Conservation (phyloP, 2,113 vertebrate species). For the Cynopterus brachyotis region DNA sequence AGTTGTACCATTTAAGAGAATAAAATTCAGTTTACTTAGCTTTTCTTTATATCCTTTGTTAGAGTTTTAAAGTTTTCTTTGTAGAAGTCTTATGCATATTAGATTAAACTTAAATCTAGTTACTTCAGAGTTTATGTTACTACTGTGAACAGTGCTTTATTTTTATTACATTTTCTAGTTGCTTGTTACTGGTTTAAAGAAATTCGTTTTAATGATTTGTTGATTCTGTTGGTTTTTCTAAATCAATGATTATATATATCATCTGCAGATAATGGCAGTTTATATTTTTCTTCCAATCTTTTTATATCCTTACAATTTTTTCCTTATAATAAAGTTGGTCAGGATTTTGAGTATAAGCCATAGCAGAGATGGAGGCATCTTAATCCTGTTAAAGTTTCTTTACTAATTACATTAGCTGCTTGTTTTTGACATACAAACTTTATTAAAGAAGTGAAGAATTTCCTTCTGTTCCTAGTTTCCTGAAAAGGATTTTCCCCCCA, state of each 20-base stretch:
- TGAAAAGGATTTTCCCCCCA: neutral
- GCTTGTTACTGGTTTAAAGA: slow-evolving; percentile 1
- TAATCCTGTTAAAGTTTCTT: neutral
- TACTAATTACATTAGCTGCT: neutral
- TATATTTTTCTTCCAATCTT: neutral
- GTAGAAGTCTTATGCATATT: neutral
- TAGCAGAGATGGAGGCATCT: neutral
- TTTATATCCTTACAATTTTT: neutral
- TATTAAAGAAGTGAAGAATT: neutral
- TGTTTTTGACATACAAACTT: neutral
- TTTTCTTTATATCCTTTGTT: neutral
- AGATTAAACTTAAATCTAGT: slow-evolving; percentile 8
- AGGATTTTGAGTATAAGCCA: neutral
- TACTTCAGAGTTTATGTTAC: neutral
- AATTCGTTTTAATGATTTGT: neutral
- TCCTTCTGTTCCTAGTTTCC: neutral
- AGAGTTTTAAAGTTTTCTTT: neutral
- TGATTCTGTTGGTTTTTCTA: neutral
- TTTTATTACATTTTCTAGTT: slow-evolving; percentile 10
- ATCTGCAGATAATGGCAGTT: neutral
- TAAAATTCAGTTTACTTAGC: neutral
- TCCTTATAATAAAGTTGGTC: neutral
- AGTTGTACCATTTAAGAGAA: neutral
- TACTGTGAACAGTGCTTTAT: neutral
- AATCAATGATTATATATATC: neutral